phyloP scores from a whole-genome alignment of 2,797 vertebrate species.

The Balearica regulorum region DNA sequence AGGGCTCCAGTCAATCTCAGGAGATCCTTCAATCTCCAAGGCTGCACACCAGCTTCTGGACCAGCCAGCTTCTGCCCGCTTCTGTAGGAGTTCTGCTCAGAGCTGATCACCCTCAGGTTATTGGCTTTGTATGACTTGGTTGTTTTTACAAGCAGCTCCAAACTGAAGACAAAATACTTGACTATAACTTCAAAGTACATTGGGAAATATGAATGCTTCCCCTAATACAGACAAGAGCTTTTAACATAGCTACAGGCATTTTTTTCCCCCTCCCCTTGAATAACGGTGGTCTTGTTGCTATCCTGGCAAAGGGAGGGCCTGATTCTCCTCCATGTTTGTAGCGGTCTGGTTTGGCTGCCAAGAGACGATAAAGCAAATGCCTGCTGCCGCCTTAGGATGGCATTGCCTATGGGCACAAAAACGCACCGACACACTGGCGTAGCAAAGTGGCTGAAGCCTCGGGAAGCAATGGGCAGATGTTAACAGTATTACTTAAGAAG shows the following conservation, averaged over 20 bases:
- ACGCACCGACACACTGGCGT: fast-evolving
- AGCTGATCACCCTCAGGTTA: background rate
- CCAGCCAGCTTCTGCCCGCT: background rate
- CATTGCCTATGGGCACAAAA: background rate
- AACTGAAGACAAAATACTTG: background rate
- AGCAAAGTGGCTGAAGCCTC: background rate
- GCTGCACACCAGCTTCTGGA: background rate
- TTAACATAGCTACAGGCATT: background rate
- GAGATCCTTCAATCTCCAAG: background rate
- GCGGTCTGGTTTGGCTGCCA: background rate
- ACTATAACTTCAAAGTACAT: background rate
- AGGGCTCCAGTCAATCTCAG: background rate
- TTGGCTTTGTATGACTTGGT: background rate
- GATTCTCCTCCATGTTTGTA: background rate
- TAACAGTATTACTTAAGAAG: background rate
- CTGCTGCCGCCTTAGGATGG: fast-evolving
- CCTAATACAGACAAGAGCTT: background rate
- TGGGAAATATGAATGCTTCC: background rate
- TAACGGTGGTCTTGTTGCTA: background rate
- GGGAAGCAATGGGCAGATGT: background rate
- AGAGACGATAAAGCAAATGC: background rate
- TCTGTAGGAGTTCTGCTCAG: background rate
- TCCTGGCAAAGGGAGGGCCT: background rate
- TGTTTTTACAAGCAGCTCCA: background rate
- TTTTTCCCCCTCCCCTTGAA: background rate